Percentiles rank a stretch among this genome's conserved stretches.
These are phyloP conservation scores for Chymomyza fuscimana DNA, from an alignment of 2,888 invertebrate genomes.

Conservation along the genomic window DNA sequence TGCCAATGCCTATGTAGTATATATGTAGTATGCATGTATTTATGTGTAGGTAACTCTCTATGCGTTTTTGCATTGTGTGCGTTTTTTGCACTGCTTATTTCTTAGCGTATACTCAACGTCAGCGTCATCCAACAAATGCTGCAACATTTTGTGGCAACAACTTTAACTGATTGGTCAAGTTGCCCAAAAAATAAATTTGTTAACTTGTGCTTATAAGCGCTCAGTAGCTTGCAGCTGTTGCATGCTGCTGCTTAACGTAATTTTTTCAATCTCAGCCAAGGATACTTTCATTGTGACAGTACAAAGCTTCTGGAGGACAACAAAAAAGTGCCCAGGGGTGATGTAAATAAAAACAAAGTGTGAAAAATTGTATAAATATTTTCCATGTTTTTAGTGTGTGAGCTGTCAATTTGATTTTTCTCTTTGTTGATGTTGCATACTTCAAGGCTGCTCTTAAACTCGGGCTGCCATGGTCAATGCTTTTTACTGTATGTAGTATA, in stretches of 20 bases:
- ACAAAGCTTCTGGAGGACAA: slow-evolving; percentile 11
- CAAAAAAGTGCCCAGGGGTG: slow-evolving; percentile 31
- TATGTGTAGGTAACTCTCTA: no score
- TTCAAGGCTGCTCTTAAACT: slow-evolving; percentile 31
- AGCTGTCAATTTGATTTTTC: slow-evolving; percentile 3
- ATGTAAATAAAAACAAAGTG: slow-evolving; percentile 31
- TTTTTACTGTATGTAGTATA: not conserved
- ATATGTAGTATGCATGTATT: no score
- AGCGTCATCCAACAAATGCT: not conserved
- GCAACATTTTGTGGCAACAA: not conserved
- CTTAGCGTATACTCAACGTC: no score
- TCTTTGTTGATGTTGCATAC: slow-evolving; percentile 36
- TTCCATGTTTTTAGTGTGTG: slow-evolving; percentile 5
- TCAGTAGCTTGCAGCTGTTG: slow-evolving; percentile 41
- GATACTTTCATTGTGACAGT: not conserved
- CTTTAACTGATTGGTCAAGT: not conserved
- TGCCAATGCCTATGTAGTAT: no score
- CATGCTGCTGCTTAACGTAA: slow-evolving; percentile 22
- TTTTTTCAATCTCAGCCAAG: not conserved
- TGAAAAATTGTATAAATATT: slow-evolving; percentile 41
- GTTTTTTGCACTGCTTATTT: no score
- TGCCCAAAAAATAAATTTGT: not conserved
- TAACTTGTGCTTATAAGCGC: slow-evolving; percentile 28
- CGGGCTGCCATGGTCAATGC: not conserved
- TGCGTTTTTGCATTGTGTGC: no score